These are phyloP conservation scores for Linnaemya vulpina DNA, from an alignment of 2,888 invertebrate genomes.

Conservation along the genomic window DNA sequence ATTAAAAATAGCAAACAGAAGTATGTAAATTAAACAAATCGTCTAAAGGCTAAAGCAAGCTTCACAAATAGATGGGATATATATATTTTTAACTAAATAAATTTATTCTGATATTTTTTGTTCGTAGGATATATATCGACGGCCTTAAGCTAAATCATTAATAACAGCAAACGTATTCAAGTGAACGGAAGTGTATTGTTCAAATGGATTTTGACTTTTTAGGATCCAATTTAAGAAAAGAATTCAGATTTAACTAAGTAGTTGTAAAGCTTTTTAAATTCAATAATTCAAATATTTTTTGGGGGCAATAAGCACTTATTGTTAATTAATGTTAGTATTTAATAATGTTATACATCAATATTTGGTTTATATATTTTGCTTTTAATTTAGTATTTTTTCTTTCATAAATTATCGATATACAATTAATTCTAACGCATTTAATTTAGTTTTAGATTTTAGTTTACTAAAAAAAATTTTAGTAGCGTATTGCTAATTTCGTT, in stretches of 20 bases:
- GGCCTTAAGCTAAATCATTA: not conserved
- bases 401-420: slow-evolving; percentile 30
- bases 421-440: slow-evolving; percentile 47
- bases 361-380: slow-evolving; percentile 49
- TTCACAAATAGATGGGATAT: no score
- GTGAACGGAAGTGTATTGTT: not conserved
- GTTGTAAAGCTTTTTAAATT: not conserved
- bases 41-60: no score
- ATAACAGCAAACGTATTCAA: not conserved
- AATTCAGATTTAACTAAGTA: slow-evolving; percentile 3
- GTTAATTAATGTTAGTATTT: slow-evolving; percentile 48
- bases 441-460: slow-evolving; percentile 27
- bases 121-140: no score
- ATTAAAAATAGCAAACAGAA: no score
- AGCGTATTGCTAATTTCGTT: slow-evolving; percentile 16
- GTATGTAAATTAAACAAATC: no score
- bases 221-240: not conserved
- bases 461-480: slow-evolving; percentile 11
- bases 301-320: slow-evolving; percentile 9
- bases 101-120: not conserved
- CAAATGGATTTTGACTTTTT: not conserved
- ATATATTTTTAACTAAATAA: not conserved
- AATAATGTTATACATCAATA: slow-evolving; percentile 67
- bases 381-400: slow-evolving; percentile 7
- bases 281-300: slow-evolving; percentile 13